Evolutionary conservation across 2,888 invertebrate species (phyloP).

Genomic region (Chloroclystis v-ata): DNA sequence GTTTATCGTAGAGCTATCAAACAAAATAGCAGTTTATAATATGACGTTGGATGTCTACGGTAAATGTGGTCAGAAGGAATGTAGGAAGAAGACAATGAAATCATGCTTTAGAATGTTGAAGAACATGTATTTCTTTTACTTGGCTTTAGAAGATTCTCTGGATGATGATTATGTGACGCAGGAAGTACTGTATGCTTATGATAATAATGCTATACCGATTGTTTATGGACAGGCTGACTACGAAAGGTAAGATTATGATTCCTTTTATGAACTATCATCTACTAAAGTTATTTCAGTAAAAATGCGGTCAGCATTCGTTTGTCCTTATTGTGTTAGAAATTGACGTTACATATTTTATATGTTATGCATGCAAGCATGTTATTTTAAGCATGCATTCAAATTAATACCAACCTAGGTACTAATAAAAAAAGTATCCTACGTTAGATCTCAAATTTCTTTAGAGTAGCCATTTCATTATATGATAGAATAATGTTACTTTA

Average conservation of each 20-base stretch:
- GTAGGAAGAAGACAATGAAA: constrained; percentile 44
- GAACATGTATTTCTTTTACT: constrained; percentile 82
- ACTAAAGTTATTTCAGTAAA: too few species aligned
- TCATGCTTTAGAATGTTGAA: constrained; percentile 60
- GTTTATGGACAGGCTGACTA: constrained; percentile 83
- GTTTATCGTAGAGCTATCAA: constrained; percentile 53
- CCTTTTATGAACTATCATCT: background rate
- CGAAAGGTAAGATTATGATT: constrained; percentile 43
- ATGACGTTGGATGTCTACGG: constrained; percentile 74
- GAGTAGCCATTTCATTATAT: too few species aligned
- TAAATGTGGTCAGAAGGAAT: constrained; percentile 61
- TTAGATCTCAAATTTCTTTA: too few species aligned
- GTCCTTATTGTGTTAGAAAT: too few species aligned
- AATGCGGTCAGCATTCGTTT: too few species aligned
- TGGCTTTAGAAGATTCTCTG: constrained; percentile 84
- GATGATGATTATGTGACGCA: constrained; percentile 66
- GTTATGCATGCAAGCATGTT: too few species aligned
- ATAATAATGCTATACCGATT: constrained; percentile 80
- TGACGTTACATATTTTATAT: too few species aligned
- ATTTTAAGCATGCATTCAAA: too few species aligned
- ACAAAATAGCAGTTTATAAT: constrained; percentile 57
- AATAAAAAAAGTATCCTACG: too few species aligned
- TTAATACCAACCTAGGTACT: too few species aligned
- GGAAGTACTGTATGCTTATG: constrained; percentile 74
- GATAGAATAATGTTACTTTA: too few species aligned